Evolutionary conservation across 2,113 vertebrate genomes (phyloP).

Genomic region (Tragelaphus imberbis): DNA sequence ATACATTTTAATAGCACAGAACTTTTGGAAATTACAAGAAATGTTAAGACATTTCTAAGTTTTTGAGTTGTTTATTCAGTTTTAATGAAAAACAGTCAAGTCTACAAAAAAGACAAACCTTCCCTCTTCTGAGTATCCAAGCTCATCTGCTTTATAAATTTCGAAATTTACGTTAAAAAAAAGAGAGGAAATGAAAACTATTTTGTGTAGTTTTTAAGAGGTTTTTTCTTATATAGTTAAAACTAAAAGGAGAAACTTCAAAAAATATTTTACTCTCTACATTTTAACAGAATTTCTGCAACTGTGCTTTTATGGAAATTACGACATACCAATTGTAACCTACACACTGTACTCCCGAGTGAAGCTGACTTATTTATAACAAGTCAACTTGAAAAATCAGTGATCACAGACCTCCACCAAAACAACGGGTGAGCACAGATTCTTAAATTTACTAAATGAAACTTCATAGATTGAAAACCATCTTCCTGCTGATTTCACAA

Average conservation of each 20-base stretch:
- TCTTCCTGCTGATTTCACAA: neutral
- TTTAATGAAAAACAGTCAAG: neutral
- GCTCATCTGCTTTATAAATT: neutral
- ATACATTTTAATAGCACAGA: neutral
- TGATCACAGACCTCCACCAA: neutral
- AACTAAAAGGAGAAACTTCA: neutral
- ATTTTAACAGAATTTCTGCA: neutral
- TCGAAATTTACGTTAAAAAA: neutral
- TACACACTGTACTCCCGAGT: neutral
- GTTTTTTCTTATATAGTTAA: neutral
- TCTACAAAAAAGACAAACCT: neutral
- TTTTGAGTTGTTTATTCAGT: neutral
- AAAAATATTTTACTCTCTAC: neutral
- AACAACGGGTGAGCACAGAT: neutral
- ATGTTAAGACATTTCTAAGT: neutral
- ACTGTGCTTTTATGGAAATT: neutral
- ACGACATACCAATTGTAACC: neutral
- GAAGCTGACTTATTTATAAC: slow-evolving; percentile 5
- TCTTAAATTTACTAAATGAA: neutral
- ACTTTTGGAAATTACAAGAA: neutral
- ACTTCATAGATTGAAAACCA: neutral
- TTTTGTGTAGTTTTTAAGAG: neutral
- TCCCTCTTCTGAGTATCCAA: neutral
- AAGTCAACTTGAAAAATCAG: neutral
- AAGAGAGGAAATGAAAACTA: neutral